These are phyloP conservation scores for Dryadula phaetusa DNA, from an alignment of 2,888 invertebrate genomes.

Conservation along the genomic window DNA sequence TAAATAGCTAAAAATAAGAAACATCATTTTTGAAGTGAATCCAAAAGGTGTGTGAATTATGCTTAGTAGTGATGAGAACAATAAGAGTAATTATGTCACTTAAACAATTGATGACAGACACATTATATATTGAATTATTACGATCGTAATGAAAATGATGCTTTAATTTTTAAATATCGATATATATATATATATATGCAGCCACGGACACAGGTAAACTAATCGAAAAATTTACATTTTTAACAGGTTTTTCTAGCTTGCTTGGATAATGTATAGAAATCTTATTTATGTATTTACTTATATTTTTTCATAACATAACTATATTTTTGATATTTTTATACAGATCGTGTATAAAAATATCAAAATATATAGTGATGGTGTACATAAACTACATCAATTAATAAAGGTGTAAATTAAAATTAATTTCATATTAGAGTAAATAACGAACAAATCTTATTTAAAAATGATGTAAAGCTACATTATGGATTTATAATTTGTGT, in stretches of 20 bases:
- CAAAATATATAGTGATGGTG: too few species aligned
- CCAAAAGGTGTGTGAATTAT: background rate
- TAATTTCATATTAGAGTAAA: too few species aligned
- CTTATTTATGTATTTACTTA: conserved; percentile 2
- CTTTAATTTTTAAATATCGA: conserved; percentile 35
- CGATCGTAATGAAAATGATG: too few species aligned
- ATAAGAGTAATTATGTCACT: background rate
- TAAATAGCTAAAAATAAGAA: too few species aligned
- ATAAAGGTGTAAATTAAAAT: too few species aligned
- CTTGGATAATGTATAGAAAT: conserved; percentile 39
- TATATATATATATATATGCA: conserved; percentile 33
- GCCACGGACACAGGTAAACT: conserved; percentile 47
- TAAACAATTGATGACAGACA: background rate
- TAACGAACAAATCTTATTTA: too few species aligned
- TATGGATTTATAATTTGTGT: background rate
- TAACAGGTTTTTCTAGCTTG: conserved; percentile 45
- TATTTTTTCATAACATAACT: background rate
- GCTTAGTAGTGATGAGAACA: background rate
- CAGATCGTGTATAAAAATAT: background rate
- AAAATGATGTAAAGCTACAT: too few species aligned
- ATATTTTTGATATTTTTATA: background rate
- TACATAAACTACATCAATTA: too few species aligned
- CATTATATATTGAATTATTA: too few species aligned
- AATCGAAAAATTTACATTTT: conserved; percentile 36
- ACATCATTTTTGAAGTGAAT: background rate